These are phyloP conservation scores for Ormyrus thymus DNA, from an alignment of 2,888 invertebrate species.

Conservation along the genomic window DNA sequence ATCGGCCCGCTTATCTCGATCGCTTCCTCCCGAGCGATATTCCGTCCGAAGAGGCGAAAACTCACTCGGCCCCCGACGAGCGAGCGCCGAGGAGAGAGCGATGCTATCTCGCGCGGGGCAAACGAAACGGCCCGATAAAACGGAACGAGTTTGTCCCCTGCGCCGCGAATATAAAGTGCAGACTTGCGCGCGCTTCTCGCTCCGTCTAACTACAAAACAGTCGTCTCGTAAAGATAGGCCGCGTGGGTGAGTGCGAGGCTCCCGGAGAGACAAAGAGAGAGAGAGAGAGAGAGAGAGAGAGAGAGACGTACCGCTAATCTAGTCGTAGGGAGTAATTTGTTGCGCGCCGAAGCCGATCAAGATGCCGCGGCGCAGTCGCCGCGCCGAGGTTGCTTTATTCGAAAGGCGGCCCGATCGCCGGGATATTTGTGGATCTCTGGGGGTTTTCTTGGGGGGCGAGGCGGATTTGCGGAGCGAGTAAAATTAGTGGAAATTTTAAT, in stretches of 20 bases:
- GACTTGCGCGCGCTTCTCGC: constrained; percentile 43
- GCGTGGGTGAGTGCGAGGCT: constrained; percentile 19
- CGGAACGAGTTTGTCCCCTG: constrained; percentile 57
- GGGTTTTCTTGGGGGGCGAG: too few relatives aligned
- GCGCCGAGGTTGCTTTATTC: too few relatives aligned
- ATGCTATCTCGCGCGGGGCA: not conserved
- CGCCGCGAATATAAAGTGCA: constrained; percentile 7
- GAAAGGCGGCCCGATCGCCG: too few relatives aligned
- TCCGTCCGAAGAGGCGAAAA: not conserved
- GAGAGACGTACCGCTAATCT: constrained; percentile 11
- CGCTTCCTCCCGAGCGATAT: not conserved
- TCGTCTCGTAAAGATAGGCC: constrained; percentile 58
- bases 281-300: constrained; percentile 23
- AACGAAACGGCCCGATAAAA: constrained; percentile 38
- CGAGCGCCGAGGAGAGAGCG: too few relatives aligned
- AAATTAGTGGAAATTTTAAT: too few relatives aligned
- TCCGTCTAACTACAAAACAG: constrained; percentile 55
- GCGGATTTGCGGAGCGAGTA: too few relatives aligned
- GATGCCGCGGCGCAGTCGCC: too few relatives aligned
- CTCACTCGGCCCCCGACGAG: too few relatives aligned
- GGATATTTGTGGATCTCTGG: too few relatives aligned
- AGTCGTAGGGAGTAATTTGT: constrained; percentile 21
- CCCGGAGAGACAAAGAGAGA: constrained; percentile 15
- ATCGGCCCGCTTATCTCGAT: too few relatives aligned
- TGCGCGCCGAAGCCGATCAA: not conserved